Percentiles rank a stretch among this genome's conserved stretches.
Conservation (phyloP, 2,113 vertebrate genomes). For the Pterocles burchelli region DNA sequence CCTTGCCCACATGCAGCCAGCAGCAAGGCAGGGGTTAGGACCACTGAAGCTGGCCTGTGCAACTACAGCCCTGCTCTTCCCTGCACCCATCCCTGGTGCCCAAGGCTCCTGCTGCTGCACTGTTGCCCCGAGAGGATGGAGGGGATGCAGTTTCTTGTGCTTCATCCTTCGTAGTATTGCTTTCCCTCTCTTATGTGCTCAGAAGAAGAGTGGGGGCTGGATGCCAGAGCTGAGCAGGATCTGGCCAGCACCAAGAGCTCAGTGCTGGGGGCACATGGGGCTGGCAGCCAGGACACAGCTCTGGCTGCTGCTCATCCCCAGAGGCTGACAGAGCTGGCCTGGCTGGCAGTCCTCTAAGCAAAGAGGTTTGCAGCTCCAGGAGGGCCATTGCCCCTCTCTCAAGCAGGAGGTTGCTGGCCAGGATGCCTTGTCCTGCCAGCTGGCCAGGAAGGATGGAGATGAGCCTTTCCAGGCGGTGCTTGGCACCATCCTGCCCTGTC, state of each 20-base stretch:
- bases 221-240: background rate
- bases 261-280: background rate
- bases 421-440: background rate
- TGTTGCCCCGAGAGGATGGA: background rate
- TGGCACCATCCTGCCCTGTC: background rate
- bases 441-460: background rate
- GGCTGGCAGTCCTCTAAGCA: background rate
- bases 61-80: background rate
- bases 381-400: background rate
- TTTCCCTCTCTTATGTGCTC: background rate
- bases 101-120: background rate
- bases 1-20: fast-evolving
- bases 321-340: background rate
- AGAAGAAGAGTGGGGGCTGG: background rate
- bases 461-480: background rate
- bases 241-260: background rate
- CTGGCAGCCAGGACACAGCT: background rate
- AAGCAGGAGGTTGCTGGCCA: background rate
- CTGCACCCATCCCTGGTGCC: background rate
- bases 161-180: background rate
- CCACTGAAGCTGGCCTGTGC: background rate
- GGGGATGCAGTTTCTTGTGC: background rate
- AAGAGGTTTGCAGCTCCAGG: background rate
- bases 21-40: background rate
- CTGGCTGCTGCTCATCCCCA: fast-evolving